A percentile compares a stretch with the other conserved stretches of the same genome.
phyloP scores from a whole-genome alignment of 2,113 vertebrate species.

The Cryptotis parvus region DNA sequence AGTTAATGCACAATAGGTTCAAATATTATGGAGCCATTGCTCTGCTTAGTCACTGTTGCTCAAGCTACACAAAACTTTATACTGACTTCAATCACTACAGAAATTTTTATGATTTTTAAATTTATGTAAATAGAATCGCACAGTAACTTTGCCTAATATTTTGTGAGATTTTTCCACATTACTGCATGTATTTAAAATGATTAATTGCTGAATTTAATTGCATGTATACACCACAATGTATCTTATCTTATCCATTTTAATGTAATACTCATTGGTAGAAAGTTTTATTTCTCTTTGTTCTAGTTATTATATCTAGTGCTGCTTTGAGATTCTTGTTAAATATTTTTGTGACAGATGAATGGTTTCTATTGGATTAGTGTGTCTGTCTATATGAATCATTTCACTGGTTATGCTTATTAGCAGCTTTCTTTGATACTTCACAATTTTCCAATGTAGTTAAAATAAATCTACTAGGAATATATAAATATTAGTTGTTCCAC shows the following conservation, averaged over 20 bases:
- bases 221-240: not conserved
- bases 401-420: not conserved
- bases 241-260: slow-evolving; percentile 2
- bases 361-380: not conserved
- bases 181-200: not conserved
- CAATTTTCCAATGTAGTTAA: not conserved
- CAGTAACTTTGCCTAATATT: not conserved
- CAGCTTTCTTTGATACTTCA: not conserved
- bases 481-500: not conserved
- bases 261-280: not conserved
- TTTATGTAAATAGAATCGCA: not conserved
- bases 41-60: not conserved
- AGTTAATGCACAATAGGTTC: not conserved
- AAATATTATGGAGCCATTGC: not conserved
- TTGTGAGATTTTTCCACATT: not conserved
- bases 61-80: not conserved
- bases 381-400: not conserved
- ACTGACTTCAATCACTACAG: not conserved
- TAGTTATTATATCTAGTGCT: not conserved
- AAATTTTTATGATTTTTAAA: not conserved
- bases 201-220: not conserved
- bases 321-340: not conserved
- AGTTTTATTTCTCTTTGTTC: not conserved
- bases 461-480: not conserved
- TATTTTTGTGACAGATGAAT: not conserved